Conservation (phyloP, 2,797 vertebrate species). For the Helostoma temminkii region DNA sequence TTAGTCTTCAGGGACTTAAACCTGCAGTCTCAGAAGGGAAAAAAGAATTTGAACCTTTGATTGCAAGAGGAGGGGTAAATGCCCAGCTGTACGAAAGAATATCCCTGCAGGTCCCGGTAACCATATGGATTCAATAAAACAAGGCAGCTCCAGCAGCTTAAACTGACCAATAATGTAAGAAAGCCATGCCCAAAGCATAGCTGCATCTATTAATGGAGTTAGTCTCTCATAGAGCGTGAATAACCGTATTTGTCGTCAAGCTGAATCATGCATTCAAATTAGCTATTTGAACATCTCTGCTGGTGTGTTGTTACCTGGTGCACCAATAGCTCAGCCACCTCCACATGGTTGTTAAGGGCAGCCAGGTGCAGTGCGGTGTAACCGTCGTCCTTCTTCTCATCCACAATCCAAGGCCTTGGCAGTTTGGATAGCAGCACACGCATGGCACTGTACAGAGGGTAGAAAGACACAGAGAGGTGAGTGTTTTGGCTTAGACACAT, state of each 20-base stretch:
- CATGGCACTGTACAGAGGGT: conserved; percentile 89
- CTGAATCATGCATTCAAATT: conserved; percentile 22
- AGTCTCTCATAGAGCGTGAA: conserved; percentile 22
- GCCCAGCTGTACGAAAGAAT: conserved; percentile 67
- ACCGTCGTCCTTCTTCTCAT: conserved; percentile 99
- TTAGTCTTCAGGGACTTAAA: conserved; percentile 65
- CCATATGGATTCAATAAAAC: conserved; percentile 78
- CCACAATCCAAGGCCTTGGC: conserved; percentile 98
- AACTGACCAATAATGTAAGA: conserved; percentile 64
- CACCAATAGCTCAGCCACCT: conserved; percentile 97
- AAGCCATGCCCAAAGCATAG: background rate
- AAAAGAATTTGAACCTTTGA: conserved; percentile 58
- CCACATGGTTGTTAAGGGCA: conserved; percentile 99
- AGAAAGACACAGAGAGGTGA: background rate
- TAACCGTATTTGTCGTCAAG: conserved; percentile 27
- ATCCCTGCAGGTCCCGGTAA: conserved; percentile 65
- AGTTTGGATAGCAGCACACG: conserved; percentile 96
- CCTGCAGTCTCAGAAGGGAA: conserved; percentile 72
- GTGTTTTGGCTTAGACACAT: conserved; percentile 8
- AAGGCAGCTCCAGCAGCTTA: conserved; percentile 67
- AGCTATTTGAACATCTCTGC: background rate
- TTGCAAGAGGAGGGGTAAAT: conserved; percentile 63
- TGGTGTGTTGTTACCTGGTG: conserved; percentile 90
- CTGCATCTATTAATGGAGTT: conserved; percentile 1
- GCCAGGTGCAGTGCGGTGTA: conserved; percentile 98